Base-by-base conservation (phyloP, 35 echinoderm and acorn worm genomes). In the Lytechinus variegatus region DNA sequence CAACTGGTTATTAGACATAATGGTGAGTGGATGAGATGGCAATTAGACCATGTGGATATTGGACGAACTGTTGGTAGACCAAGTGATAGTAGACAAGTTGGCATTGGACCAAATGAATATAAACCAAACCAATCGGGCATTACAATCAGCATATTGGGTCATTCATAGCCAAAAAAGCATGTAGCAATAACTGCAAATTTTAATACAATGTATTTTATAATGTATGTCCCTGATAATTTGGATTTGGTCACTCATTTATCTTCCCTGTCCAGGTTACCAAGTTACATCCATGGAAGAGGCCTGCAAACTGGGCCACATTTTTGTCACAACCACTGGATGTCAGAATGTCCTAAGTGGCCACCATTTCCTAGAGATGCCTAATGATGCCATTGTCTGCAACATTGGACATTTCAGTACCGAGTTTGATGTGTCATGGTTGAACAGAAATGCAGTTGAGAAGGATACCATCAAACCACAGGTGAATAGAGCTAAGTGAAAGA, bases 351-450 rank as follows among this genome's bases (percentile, higher is more conserved):
- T 99, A 86, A 87, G 53, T 5, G 92, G 5, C 3, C 33, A 95
- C 55, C 98, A 99, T 56, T 99, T 99, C 91, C 27, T 66, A 44
- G 27, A 94, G 54, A 99, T 99, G 98, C 97, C 61, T 29, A 96
- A 99, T 61, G 96, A 99, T 51, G 91, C 97, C 95, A 99, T 99
- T 55, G 97, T 99, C 21, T 99, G 98, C 92, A 99, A 99, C 95
- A 99, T 99, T 91, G 98, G 98, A 91, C 98, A 99, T 95, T 99
- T 99, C 95, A 97, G 98, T 97, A 95, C 92, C 24, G 98, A 99
- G 95, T 94, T 99, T 79, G 98, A 99, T 94, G 72, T 99, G 52
- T 86, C 94, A 21, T 99, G 98, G 97, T 88, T 98, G 79, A 92
- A 99, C 5, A 88, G 88, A 4, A 98, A 98, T 79, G 95, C 95